A percentile compares a stretch with the other conserved stretches of the same genome.
Conservation (phyloP, 2,113 vertebrate species). For the Dipodomys merriami region DNA sequence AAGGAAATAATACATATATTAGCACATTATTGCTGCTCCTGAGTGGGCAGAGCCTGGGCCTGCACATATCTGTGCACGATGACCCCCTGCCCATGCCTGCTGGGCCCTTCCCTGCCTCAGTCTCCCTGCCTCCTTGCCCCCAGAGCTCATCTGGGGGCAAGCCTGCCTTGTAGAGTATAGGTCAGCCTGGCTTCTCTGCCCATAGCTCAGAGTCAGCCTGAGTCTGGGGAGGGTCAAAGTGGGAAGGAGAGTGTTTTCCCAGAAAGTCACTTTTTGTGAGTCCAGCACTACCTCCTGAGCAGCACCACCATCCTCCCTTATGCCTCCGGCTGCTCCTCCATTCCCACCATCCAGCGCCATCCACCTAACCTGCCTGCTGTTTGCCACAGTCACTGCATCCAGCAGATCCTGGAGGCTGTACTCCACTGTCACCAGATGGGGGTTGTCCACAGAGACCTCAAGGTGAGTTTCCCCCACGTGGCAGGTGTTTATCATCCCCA, state of each 20-base stretch:
- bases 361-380: constrained; percentile 83
- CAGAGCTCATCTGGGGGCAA: no score
- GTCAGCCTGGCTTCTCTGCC: not conserved
- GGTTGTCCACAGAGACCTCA: constrained; percentile 98
- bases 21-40: not conserved
- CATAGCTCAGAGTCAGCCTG: not conserved
- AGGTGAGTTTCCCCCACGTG: constrained; percentile 90
- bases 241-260: not conserved
- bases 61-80: not conserved
- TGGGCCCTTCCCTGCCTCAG: not conserved
- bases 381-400: constrained; percentile 97
- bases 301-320: not conserved
- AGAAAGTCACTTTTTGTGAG: not conserved
- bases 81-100: not conserved
- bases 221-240: no score
- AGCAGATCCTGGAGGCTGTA: constrained; percentile 98
- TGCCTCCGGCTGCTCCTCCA: not conserved
- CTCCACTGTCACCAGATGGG: constrained; percentile 98
- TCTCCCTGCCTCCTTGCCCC: not conserved
- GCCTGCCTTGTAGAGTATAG: not conserved
- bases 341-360: not conserved
- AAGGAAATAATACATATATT: not conserved
- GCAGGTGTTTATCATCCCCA: not conserved
- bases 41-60: not conserved
- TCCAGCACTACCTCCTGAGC: not conserved